phyloP scores from a whole-genome alignment of 1,140 invertebrate genomes.

The Drosophila jambulina region DNA sequence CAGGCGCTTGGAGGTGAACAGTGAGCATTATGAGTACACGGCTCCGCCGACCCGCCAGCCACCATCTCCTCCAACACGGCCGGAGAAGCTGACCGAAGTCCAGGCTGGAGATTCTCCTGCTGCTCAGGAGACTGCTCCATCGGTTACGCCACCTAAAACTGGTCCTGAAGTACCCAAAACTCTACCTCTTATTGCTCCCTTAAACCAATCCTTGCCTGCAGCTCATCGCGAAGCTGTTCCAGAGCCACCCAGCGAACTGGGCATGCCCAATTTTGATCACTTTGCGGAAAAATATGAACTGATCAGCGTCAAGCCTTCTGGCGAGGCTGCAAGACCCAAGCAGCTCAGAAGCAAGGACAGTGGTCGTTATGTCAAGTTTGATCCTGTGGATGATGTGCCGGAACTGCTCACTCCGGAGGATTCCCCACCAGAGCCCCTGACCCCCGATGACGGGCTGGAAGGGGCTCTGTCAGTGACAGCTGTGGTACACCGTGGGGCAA shows the following conservation, averaged over 20 bases:
- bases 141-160: background rate
- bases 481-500: constrained; percentile 44
- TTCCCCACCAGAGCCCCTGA: constrained; percentile 5
- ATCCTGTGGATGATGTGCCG: constrained; percentile 68
- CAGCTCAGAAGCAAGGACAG: constrained; percentile 36
- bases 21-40: constrained; percentile 50
- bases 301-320: constrained; percentile 41
- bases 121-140: background rate
- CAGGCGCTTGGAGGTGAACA: constrained; percentile 52
- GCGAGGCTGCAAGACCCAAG: background rate
- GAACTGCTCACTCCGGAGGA: constrained; percentile 66
- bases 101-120: background rate
- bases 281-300: constrained; percentile 73
- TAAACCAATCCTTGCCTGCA: background rate
- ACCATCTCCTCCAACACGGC: constrained; percentile 53
- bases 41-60: constrained; percentile 70
- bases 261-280: constrained; percentile 74
- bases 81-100: background rate
- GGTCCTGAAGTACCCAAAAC: background rate
- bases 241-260: constrained; percentile 41
- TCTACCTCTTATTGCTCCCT: background rate
- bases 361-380: constrained; percentile 64
- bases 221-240: background rate
- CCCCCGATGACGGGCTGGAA: constrained; percentile 36
- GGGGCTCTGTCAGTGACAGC: constrained; percentile 63